Percentiles rank a stretch among this genome's conserved stretches.
Evolutionary conservation across 2,113 vertebrate species (phyloP).

Genomic region (Sialia sialis): DNA sequence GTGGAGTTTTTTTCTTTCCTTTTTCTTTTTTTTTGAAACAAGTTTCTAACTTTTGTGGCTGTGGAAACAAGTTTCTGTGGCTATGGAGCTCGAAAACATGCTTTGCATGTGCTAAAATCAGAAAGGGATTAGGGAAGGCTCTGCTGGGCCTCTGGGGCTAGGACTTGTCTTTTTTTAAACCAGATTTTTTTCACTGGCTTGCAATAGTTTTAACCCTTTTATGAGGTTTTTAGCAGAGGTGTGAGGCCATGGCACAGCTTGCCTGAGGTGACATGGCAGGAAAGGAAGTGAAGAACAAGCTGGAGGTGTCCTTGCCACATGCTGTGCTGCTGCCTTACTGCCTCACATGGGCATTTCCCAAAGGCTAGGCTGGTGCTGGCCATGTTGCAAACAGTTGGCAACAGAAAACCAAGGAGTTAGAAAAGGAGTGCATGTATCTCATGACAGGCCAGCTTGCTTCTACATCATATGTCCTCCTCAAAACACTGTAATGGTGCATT

Average conservation of each 20-base stretch:
- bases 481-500: not conserved
- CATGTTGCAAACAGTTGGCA: accelerated
- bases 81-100: not conserved
- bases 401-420: not conserved
- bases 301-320: accelerated
- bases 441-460: not conserved
- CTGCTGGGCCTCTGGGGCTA: accelerated
- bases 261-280: not conserved
- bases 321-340: accelerated
- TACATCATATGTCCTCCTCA: not conserved
- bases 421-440: not conserved
- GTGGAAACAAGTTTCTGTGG: not conserved
- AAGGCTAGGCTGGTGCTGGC: not conserved
- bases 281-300: not conserved
- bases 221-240: not conserved
- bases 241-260: not conserved
- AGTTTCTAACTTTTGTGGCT: not conserved
- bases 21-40: not conserved
- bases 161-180: not conserved
- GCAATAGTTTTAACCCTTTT: not conserved
- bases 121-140: not conserved
- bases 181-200: not conserved
- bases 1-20: accelerated
- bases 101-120: conserved; percentile 1
- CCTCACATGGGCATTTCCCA: not conserved